Base-by-base conservation (phyloP, 2,797 vertebrate species). In the Orestias chungarensis region DNA sequence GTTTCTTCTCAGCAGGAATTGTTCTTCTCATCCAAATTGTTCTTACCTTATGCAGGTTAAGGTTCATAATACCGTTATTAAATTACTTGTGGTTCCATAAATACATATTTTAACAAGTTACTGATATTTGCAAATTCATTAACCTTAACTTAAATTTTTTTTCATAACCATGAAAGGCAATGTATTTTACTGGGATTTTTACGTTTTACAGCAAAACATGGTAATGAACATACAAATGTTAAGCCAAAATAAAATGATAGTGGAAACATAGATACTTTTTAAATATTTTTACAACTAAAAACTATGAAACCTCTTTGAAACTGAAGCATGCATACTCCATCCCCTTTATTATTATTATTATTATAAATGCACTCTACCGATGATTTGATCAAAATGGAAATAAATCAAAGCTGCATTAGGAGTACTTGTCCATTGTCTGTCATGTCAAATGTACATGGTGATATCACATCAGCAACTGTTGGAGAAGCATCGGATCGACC, bases 401-500 rank as follows among this genome's bases (percentile, higher is more conserved):
- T 2, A 62, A 64, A 40, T 42, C 59, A 42, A 42, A 23, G 50
- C n/a, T 20, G 44, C 27, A 50, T 47, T n/a, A n/a, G n/a, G n/a
- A n/a, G n/a, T n/a, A n/a, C n/a, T 67, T 67, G 52, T 38, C 52
- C 18, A 65, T 44, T 31, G 29, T 70, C 49, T 38, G 29, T 46
- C 12, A 50, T 31, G 61, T 25, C 42, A 62, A 66, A 20, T 50
- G 61, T 15, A 80, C 64, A 50, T 71, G 15, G 70, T 6, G 70
- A 5, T 17, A 40, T 71, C 38, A 66, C 55, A 20, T 50, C 38
- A 15, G n/a, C 50, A 31, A 46, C 64, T 69, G 33, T 62, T 38
- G 71, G 50, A 55, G 55, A 86, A 62, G 46, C 33, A 74, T 55
- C 49, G 49, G 35, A 72, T 73, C 68, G 52, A 49, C 52, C 44